Percentiles rank a stretch among this genome's conserved stretches.
These are phyloP conservation scores for Ailuropoda melanoleuca DNA, from an alignment of 2,113 vertebrate genomes.

Conservation along the genomic window DNA sequence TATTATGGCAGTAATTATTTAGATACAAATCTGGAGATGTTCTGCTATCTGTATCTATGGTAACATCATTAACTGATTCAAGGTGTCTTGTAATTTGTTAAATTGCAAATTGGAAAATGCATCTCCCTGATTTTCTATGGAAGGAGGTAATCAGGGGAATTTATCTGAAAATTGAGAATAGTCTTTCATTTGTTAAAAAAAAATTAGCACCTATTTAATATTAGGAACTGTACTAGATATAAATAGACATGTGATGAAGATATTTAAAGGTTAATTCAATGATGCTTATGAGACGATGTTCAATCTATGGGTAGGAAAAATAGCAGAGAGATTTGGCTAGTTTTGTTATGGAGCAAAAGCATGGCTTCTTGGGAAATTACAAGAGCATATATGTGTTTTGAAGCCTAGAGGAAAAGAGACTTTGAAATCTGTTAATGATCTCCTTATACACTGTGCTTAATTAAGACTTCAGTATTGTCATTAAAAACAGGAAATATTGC, in stretches of 20 bases:
- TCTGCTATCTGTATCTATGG: background rate
- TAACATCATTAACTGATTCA: background rate
- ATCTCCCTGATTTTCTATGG: background rate
- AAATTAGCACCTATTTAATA: background rate
- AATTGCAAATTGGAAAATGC: background rate
- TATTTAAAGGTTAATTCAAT: slow-evolving; percentile 7
- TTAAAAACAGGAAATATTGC: slow-evolving; percentile 35
- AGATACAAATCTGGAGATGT: background rate
- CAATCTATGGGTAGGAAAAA: background rate
- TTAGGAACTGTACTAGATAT: background rate
- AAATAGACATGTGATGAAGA: background rate
- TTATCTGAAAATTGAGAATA: background rate
- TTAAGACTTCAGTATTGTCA: slow-evolving; percentile 34
- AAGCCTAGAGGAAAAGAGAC: slow-evolving; percentile 31
- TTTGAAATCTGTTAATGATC: slow-evolving; percentile 38
- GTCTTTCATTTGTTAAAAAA: slow-evolving; percentile 12
- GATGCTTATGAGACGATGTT: background rate
- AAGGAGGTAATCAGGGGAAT: background rate
- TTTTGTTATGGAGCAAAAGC: background rate
- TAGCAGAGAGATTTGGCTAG: background rate
- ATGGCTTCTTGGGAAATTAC: slow-evolving; percentile 20
- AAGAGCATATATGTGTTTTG: background rate
- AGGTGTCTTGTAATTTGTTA: background rate
- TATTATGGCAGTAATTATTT: background rate
- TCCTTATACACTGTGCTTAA: slow-evolving; percentile 38